These are phyloP conservation scores for Brachyrhaphis roseni DNA, from an alignment of 2,797 vertebrate species.

Conservation along the genomic window DNA sequence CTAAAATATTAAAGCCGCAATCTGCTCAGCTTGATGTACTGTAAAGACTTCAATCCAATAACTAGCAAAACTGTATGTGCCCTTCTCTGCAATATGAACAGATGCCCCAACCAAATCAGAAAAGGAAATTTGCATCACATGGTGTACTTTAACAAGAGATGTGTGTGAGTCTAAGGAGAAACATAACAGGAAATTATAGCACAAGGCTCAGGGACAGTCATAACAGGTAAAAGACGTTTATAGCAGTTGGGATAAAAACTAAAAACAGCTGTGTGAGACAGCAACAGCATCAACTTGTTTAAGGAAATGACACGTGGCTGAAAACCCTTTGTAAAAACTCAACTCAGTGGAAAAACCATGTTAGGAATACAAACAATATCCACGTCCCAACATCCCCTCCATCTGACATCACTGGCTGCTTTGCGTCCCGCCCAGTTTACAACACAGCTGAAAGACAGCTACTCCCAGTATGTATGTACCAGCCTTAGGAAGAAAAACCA, in stretches of 20 bases:
- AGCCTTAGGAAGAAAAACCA: constrained; percentile 60
- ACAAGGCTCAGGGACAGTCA: constrained; percentile 6
- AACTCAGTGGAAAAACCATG: constrained; percentile 32
- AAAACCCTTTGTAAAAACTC: constrained; percentile 20
- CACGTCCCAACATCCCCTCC: constrained; percentile 39
- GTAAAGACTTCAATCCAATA: constrained; percentile 17
- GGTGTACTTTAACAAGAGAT: constrained; percentile 9
- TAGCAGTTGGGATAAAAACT: constrained; percentile 2
- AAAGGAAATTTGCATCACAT: constrained; percentile 19
- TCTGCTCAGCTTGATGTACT: constrained; percentile 3
- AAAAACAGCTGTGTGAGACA: constrained; percentile 12
- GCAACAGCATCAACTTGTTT: not conserved
- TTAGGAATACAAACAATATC: constrained; percentile 43
- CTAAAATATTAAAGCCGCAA: constrained; percentile 6
- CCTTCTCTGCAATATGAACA: constrained; percentile 1
- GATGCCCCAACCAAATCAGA: constrained; percentile 13
- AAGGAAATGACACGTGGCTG: not conserved
- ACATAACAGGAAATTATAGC: constrained; percentile 7
- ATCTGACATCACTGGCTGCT: constrained; percentile 55
- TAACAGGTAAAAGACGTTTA: constrained; percentile 11
- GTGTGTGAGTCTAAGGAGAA: not conserved
- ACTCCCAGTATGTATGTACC: constrained; percentile 58
- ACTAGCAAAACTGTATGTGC: not conserved
- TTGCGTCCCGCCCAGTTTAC: constrained; percentile 55
- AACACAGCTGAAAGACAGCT: constrained; percentile 57